Conservation (phyloP, 2,113 vertebrate genomes). For the Myotis lucifugus region DNA sequence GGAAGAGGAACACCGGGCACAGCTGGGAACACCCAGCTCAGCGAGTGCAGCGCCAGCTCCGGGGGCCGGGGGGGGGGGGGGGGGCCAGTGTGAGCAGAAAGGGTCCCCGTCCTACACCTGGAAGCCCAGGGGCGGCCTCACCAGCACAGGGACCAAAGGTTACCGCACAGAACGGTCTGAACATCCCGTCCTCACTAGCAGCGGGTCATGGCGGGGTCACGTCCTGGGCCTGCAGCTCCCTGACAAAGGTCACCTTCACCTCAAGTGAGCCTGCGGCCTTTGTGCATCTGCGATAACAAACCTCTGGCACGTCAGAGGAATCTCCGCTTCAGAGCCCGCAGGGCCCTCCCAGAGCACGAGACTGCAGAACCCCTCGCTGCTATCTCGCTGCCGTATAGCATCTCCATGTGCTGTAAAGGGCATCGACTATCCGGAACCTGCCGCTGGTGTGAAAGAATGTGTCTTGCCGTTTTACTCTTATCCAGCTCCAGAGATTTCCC, state of each 20-base stretch:
- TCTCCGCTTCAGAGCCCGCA: too few species aligned
- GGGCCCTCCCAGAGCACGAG: background rate
- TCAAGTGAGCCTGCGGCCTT: background rate
- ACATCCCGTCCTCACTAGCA: fast-evolving
- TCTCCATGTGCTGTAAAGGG: background rate
- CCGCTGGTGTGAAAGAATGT: fast-evolving
- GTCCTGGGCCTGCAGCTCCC: background rate
- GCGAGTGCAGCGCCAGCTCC: background rate
- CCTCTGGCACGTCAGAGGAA: background rate
- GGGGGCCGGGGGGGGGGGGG: background rate
- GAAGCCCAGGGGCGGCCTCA: background rate
- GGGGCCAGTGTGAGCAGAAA: background rate
- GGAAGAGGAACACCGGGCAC: too few species aligned
- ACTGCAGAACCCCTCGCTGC: background rate
- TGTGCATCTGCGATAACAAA: background rate
- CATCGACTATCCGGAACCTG: background rate
- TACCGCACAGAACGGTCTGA: background rate
- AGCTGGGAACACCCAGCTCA: background rate
- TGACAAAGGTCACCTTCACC: background rate
- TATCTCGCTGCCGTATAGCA: background rate
- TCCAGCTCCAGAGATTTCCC: background rate
- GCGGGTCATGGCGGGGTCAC: background rate
- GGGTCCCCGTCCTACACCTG: too few species aligned
- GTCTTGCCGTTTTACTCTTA: too few species aligned
- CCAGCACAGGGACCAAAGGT: background rate